Percentiles rank a stretch among this genome's conserved stretches.
phyloP scores from a whole-genome alignment of 2,797 vertebrate species.

The Dallia pectoralis region DNA sequence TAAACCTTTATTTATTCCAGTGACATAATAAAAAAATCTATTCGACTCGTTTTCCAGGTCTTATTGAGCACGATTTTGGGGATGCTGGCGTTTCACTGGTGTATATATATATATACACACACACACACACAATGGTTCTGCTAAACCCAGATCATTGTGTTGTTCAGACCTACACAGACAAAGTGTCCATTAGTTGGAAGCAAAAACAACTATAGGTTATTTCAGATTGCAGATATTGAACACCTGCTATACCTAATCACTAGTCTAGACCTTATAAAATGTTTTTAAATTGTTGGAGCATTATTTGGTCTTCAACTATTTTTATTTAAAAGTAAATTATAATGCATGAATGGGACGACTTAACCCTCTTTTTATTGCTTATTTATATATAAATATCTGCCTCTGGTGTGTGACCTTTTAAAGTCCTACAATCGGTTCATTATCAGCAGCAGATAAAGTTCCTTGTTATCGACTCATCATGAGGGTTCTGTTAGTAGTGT shows the following conservation, averaged over 20 bases:
- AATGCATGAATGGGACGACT: slow-evolving; percentile 30
- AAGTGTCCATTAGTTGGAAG: not conserved
- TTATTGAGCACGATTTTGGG: not conserved
- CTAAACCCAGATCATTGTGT: not conserved
- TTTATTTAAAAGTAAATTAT: slow-evolving; percentile 36
- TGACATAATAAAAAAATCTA: not conserved
- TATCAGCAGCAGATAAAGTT: slow-evolving; percentile 62
- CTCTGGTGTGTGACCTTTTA: slow-evolving; percentile 51
- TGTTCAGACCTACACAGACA: not conserved
- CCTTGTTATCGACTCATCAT: slow-evolving; percentile 68
- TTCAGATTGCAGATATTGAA: not conserved
- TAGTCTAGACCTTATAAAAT: slow-evolving; percentile 13
- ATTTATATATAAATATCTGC: slow-evolving; percentile 30
- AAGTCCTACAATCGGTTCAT: slow-evolving; percentile 54
- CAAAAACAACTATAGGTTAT: not conserved
- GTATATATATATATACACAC: not conserved
- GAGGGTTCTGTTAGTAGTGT: slow-evolving; percentile 47
- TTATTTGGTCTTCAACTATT: slow-evolving; percentile 32
- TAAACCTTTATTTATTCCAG: not conserved
- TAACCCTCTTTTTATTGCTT: slow-evolving; percentile 37
- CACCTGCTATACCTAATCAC: not conserved
- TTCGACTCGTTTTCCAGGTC: not conserved
- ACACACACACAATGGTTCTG: not conserved
- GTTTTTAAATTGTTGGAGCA: slow-evolving; percentile 20
- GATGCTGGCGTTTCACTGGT: slow-evolving; percentile 2